phyloP scores from a whole-genome alignment of 2,113 vertebrate species.

The Syngnathus typhle region DNA sequence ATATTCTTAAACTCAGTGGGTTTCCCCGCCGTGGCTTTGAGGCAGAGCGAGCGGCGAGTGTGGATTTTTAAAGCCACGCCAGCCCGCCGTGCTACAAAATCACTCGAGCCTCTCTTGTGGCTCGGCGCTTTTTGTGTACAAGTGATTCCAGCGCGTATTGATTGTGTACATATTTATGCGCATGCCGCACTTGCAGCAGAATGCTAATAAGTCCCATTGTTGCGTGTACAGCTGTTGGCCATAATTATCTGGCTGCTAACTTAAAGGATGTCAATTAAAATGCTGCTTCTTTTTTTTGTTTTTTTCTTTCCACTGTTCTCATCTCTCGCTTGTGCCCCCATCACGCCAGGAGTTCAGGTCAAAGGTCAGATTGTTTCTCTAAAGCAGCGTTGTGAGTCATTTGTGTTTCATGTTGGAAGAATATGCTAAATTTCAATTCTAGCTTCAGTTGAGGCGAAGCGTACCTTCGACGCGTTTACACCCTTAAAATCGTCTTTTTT shows the following conservation, averaged over 20 bases:
- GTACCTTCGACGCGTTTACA: slow-evolving; percentile 20
- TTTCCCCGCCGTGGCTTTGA: slow-evolving; percentile 41
- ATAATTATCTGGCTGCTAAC: slow-evolving; percentile 70
- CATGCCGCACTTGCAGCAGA: slow-evolving; percentile 26
- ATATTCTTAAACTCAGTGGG: slow-evolving; percentile 57
- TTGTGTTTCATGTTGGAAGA: neutral
- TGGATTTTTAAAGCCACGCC: slow-evolving; percentile 38
- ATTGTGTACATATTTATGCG: slow-evolving; percentile 18
- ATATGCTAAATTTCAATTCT: neutral
- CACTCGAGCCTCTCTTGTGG: slow-evolving; percentile 35
- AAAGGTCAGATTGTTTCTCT: slow-evolving; percentile 44
- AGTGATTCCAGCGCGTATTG: slow-evolving; percentile 12
- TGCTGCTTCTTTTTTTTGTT: slow-evolving; percentile 36
- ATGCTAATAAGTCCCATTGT: slow-evolving; percentile 68
- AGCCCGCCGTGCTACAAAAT: slow-evolving; percentile 39
- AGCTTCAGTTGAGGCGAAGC: slow-evolving; percentile 31
- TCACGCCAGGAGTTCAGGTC: slow-evolving; percentile 34
- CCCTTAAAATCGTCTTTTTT: neutral
- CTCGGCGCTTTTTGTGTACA: slow-evolving; percentile 1
- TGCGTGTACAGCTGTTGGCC: slow-evolving; percentile 67
- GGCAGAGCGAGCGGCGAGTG: slow-evolving; percentile 38
- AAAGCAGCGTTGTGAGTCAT: slow-evolving; percentile 19
- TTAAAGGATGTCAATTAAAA: slow-evolving; percentile 69
- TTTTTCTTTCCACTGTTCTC: slow-evolving; percentile 14
- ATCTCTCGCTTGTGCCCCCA: slow-evolving; percentile 19